Conservation (phyloP, 92 coral and sea anemone genomes). For the Zoanthus gigantus region DNA sequence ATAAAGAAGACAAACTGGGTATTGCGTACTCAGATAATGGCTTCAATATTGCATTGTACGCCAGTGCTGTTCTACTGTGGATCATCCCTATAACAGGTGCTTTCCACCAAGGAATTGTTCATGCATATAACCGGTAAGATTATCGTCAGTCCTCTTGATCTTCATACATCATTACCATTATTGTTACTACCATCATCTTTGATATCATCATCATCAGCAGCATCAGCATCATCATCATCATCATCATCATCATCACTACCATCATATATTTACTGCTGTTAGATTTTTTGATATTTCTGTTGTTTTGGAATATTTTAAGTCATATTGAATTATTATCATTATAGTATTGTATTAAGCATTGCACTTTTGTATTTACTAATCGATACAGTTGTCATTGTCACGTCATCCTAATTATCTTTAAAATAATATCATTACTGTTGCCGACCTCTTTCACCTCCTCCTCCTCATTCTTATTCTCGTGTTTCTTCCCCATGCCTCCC, state of each 20-base stretch:
- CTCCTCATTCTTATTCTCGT: not conserved
- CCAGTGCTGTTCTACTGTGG: slow-evolving; percentile 52
- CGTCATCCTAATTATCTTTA: not conserved
- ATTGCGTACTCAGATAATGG: slow-evolving; percentile 29
- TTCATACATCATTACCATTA: not conserved
- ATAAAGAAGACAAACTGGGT: slow-evolving; percentile 34
- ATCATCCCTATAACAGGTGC: slow-evolving; percentile 46
- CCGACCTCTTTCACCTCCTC: not conserved
- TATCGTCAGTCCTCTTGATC: not conserved
- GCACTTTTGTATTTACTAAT: not conserved
- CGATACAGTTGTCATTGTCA: not conserved
- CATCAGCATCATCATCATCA: not conserved
- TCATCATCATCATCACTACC: not conserved
- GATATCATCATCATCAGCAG: not conserved
- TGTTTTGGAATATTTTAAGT: too few species aligned
- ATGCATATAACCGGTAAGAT: slow-evolving; percentile 55
- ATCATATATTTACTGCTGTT: not conserved
- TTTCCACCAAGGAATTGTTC: slow-evolving; percentile 53
- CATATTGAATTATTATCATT: too few species aligned
- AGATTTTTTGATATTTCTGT: too few species aligned
- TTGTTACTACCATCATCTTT: not conserved
- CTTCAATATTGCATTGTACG: slow-evolving; percentile 47
- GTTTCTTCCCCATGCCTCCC: too few species aligned
- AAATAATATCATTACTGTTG: not conserved
- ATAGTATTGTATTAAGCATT: too few species aligned